Evolutionary conservation across 2,888 invertebrate species (phyloP).

Genomic region (Anthophora plumipes): DNA sequence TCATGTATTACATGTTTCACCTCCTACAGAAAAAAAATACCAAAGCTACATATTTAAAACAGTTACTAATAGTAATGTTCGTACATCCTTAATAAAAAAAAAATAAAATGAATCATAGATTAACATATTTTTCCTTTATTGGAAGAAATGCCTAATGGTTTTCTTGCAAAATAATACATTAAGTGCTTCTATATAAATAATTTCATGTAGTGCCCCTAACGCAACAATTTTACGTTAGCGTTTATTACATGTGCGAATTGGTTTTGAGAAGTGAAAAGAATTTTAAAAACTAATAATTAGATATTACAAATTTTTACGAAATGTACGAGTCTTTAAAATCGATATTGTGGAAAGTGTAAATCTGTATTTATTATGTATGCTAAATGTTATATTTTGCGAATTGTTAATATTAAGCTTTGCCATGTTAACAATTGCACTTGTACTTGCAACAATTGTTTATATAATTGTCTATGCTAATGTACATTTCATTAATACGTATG

Average conservation of each 20-base stretch:
- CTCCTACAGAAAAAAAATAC: background rate
- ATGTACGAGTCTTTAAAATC: background rate
- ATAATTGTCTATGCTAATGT: constrained; percentile 20
- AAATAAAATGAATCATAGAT: constrained; percentile 1
- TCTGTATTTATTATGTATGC: constrained; percentile 15
- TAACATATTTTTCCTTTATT: background rate
- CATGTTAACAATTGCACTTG: constrained; percentile 17
- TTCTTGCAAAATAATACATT: background rate
- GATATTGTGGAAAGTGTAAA: constrained; percentile 6
- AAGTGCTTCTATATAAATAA: constrained; percentile 26
- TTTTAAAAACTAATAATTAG: background rate
- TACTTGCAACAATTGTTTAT: background rate
- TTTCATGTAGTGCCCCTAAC: constrained; percentile 16
- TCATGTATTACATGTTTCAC: background rate
- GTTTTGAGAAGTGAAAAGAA: background rate
- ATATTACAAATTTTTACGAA: constrained; percentile 6
- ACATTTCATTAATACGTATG: constrained; percentile 11
- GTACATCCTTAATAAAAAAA: constrained; percentile 28
- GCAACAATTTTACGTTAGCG: background rate
- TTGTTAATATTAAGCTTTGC: constrained; percentile 12
- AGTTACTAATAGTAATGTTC: constrained; percentile 14
- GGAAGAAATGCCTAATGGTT: background rate
- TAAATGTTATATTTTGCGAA: constrained; percentile 8
- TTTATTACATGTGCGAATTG: constrained; percentile 8
- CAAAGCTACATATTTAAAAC: background rate